Evolutionary conservation across 2,888 invertebrate genomes (phyloP).

Genomic region (Tachystola acroxantha): DNA sequence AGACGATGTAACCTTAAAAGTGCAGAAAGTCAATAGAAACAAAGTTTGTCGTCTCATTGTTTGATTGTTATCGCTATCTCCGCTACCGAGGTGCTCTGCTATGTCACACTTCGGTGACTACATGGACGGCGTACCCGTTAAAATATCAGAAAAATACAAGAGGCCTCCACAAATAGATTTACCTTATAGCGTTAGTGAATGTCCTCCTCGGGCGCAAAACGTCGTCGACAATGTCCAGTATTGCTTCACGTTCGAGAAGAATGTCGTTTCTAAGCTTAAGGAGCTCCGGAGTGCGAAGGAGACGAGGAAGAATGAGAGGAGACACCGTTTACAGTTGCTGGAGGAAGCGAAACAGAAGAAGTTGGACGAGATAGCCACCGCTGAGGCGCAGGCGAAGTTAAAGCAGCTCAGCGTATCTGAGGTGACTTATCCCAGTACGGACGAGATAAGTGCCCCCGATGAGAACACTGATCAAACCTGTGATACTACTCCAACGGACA

Average conservation of each 20-base stretch:
- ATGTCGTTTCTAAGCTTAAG: constrained; percentile 83
- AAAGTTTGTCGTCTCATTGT: constrained; percentile 68
- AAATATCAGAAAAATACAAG: constrained; percentile 92
- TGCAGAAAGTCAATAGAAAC: constrained; percentile 53
- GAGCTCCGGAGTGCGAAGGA: constrained; percentile 84
- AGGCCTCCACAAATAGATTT: constrained; percentile 82
- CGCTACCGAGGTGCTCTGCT: constrained; percentile 39
- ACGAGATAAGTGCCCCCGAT: constrained; percentile 77
- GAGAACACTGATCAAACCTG: constrained; percentile 57
- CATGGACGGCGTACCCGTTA: constrained; percentile 92
- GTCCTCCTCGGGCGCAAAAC: constrained; percentile 52
- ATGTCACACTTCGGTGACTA: constrained; percentile 78
- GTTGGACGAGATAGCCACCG: constrained; percentile 68
- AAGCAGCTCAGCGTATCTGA: constrained; percentile 77
- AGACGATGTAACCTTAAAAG: constrained; percentile 71
- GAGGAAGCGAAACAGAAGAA: constrained; percentile 77
- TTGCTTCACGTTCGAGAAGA: constrained; percentile 83
- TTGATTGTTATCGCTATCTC: constrained; percentile 45
- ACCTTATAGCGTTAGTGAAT: constrained; percentile 62
- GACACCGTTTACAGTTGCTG: constrained; percentile 77
- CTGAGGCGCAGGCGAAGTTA: constrained; percentile 69
- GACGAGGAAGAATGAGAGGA: constrained; percentile 79
- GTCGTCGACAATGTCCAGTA: constrained; percentile 71
- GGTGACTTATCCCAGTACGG: constrained; percentile 79
- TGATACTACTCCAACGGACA: constrained; percentile 44